Evolutionary conservation across 2,113 vertebrate genomes (phyloP), one percentile per base, ranked within the genome.

Genomic region (Chamaea fasciata): DNA sequence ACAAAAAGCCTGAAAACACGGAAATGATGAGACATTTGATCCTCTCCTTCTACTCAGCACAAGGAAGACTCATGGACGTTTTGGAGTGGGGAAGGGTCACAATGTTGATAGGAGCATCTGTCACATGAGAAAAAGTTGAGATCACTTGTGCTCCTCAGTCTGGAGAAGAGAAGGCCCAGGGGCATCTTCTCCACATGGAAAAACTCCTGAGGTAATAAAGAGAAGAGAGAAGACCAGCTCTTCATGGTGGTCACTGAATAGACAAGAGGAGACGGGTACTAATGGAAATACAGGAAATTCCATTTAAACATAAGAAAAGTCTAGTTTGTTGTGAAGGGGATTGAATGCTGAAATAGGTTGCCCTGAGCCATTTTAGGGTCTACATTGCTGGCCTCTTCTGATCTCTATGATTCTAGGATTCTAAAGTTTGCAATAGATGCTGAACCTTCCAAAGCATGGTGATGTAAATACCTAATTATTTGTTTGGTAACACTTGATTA

Each of bases 61-160:
- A 13, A 24, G 13, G 16, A 46, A 70, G 7, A 69, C 5, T 26
- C 23, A 4, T 12, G 18, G 26, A 17, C 0, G 0, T 11, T 16
- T 28, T 46, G 33, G 30, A 73, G 26, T 3, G 23, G 41, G 11
- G 49, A 69, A 77, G 44, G 13, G 21, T 6, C 9, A 28, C 8
- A 19, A 26, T 3, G 17, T 28, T 57, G 16, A n/a, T 49, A 80
- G 56, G 21, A 47, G 14, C 11, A 60, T 7, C 18, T 78, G 13
- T 23, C 27, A 7, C 6, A 5, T 1, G 15, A 65, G 24, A n/a
- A 78, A 76, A 74, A 47, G 19, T 24, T 82, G 50, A 44, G 14
- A 52, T 20, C 33, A 5, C 10, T 59, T 62, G 11, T 15, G 23
- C 50, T 55, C 13, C 15, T 87, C 28, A 71, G 9, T 10, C 31